These are phyloP conservation scores for Morus bassanus DNA, from an alignment of 2,797 vertebrate genomes.

Conservation along the genomic window DNA sequence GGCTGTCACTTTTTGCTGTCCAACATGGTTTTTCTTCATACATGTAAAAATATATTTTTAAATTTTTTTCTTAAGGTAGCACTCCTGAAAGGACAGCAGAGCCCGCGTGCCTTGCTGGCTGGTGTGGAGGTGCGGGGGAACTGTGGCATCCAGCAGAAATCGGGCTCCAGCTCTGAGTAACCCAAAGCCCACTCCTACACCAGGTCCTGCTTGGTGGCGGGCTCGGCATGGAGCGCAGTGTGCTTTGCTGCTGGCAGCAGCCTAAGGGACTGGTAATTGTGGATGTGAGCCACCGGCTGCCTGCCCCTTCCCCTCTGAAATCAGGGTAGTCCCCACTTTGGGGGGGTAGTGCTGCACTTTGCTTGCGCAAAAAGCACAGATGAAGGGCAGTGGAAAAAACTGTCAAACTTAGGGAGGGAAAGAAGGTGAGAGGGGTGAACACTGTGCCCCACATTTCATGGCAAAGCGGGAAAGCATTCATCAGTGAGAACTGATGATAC, in stretches of 20 bases:
- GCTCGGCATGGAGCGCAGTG: accelerated
- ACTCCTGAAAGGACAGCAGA: background rate
- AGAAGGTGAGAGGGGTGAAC: background rate
- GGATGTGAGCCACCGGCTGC: background rate
- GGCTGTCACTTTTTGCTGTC: background rate
- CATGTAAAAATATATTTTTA: accelerated
- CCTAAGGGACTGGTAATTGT: accelerated
- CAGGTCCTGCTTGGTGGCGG: background rate
- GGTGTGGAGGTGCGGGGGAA: background rate
- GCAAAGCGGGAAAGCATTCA: background rate
- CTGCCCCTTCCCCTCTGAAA: background rate
- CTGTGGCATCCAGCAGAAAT: background rate
- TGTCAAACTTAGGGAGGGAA: background rate
- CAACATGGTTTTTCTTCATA: accelerated
- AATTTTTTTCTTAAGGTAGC: background rate
- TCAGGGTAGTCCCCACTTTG: accelerated
- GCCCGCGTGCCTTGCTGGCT: background rate
- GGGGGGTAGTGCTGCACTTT: accelerated
- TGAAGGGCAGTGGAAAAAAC: background rate
- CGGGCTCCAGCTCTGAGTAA: background rate
- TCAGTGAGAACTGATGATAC: background rate
- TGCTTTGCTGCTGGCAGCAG: background rate
- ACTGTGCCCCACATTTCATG: accelerated
- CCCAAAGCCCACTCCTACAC: accelerated
- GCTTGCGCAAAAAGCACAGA: background rate